phyloP scores from a whole-genome alignment of 2,113 vertebrate genomes.

The Pachycephala philippinensis region DNA sequence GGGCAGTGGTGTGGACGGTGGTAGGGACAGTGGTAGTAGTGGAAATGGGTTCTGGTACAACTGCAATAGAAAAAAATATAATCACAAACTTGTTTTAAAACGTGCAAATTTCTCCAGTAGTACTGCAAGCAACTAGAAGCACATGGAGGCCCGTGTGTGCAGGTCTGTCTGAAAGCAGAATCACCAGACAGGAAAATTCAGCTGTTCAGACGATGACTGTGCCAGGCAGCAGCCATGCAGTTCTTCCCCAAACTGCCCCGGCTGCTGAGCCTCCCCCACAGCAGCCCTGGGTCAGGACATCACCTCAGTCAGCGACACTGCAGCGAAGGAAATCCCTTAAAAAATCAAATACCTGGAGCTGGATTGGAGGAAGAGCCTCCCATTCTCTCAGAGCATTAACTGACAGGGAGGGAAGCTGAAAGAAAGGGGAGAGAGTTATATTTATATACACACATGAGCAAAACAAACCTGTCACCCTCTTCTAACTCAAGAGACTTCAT shows the following conservation, averaged over 20 bases:
- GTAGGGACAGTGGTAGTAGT: neutral
- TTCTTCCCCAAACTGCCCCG: rapidly evolving
- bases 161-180: neutral
- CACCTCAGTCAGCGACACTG: neutral
- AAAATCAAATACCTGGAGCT: neutral
- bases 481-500: neutral
- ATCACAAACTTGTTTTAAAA: neutral
- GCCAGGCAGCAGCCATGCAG: neutral
- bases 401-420: neutral
- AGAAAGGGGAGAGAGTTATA: rapidly evolving
- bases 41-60: neutral
- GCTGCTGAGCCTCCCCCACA: neutral
- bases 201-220: rapidly evolving
- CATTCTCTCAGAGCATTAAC: slow-evolving; percentile 40
- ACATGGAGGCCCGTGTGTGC: rapidly evolving
- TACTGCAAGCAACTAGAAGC: neutral
- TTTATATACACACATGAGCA: neutral
- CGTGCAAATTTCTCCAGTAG: rapidly evolving
- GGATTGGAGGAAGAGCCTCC: rapidly evolving
- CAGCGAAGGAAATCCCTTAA: neutral
- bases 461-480: neutral
- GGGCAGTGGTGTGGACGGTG: neutral
- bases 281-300: neutral
- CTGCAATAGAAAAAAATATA: neutral
- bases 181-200: neutral